These are phyloP conservation scores for pig (Sus scrofa) DNA, from an alignment of 2,113 vertebrate species.

Conservation along the genomic window DNA sequence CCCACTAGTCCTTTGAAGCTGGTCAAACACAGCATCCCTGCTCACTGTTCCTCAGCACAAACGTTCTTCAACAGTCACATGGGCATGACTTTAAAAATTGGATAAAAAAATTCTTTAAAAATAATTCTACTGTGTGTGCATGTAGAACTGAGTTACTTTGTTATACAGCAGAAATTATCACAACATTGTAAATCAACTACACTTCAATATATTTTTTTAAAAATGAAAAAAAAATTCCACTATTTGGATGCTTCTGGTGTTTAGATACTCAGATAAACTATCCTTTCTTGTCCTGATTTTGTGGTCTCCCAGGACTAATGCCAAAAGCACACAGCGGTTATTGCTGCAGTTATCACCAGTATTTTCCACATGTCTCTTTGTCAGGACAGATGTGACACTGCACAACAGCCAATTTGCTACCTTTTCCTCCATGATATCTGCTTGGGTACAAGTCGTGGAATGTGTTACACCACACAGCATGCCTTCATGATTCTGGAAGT, in stretches of 20 bases:
- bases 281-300: neutral
- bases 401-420: neutral
- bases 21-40: neutral
- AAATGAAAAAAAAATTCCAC: neutral
- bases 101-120: too few relatives aligned
- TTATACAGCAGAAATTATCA: too few relatives aligned
- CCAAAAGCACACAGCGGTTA: neutral
- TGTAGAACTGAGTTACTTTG: too few relatives aligned
- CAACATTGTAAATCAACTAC: too few relatives aligned
- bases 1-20: neutral
- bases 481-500: neutral
- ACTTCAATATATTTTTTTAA: too few relatives aligned
- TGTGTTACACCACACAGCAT: neutral
- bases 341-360: neutral
- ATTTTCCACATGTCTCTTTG: neutral
- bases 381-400: neutral
- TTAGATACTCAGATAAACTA: neutral
- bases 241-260: neutral
- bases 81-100: neutral
- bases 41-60: neutral
- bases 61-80: neutral
- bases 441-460: neutral
- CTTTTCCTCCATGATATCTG: neutral
- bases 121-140: too few relatives aligned
- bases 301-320: neutral